phyloP scores from a whole-genome alignment of 2,888 invertebrate genomes.

The Latheticus oryzae region DNA sequence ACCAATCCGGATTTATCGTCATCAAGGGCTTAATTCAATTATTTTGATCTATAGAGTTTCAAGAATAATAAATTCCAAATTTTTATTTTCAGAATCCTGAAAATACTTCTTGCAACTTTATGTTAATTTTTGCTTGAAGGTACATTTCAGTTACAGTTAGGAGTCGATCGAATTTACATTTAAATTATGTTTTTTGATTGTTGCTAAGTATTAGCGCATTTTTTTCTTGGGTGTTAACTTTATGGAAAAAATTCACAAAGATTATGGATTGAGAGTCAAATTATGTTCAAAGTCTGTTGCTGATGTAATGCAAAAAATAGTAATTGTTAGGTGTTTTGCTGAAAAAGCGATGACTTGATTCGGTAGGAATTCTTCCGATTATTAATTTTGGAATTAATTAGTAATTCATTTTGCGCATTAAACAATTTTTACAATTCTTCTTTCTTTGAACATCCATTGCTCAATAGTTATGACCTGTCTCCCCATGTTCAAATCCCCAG shows the following conservation, averaged over 20 bases:
- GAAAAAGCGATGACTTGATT: slow-evolving; percentile 1
- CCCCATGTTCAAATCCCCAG: too few species aligned
- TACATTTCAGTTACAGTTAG: slow-evolving; percentile 16
- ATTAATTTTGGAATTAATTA: neutral
- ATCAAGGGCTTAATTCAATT: slow-evolving; percentile 15
- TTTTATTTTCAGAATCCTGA: too few species aligned
- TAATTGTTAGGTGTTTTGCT: neutral
- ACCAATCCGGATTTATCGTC: slow-evolving; percentile 28
- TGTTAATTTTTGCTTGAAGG: slow-evolving; percentile 10
- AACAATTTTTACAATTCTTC: too few species aligned
- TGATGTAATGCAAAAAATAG: too few species aligned
- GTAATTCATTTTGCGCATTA: neutral
- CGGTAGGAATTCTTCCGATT: neutral
- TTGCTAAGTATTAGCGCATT: slow-evolving; percentile 3
- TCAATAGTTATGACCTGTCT: too few species aligned
- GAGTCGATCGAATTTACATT: slow-evolving; percentile 18
- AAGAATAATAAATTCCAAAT: neutral
- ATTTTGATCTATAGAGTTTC: too few species aligned
- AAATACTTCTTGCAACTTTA: slow-evolving; percentile 4
- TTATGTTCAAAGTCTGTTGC: too few species aligned
- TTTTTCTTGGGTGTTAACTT: slow-evolving; percentile 12
- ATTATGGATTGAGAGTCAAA: too few species aligned
- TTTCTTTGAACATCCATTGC: too few species aligned
- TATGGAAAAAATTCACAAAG: too few species aligned
- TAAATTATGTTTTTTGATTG: slow-evolving; percentile 27